Conservation (phyloP, 23 tunicate species). For the Trididemnum nubilum region DNA sequence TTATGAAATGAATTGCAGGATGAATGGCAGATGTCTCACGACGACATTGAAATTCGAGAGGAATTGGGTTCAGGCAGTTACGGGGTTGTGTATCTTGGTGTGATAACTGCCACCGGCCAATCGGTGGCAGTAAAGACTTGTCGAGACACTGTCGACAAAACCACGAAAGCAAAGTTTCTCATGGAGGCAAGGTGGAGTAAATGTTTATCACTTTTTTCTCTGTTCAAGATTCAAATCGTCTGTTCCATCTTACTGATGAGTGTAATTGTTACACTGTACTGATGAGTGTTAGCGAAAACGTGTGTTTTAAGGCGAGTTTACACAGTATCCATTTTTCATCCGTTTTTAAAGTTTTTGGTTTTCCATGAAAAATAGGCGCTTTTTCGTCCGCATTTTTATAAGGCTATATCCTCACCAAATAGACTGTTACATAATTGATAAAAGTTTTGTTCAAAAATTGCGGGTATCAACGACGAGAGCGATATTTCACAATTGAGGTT, state of each 20-base stretch:
- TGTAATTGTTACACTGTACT: not conserved
- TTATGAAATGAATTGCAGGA: too few relatives aligned
- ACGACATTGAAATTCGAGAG: slow-evolving; percentile 46
- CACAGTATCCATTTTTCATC: too few relatives aligned
- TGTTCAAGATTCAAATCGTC: not conserved
- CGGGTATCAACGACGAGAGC: too few relatives aligned
- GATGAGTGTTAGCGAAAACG: not conserved
- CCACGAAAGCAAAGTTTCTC: slow-evolving; percentile 68
- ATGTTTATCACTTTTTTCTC: too few relatives aligned
- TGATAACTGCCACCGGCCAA: slow-evolving; percentile 14
- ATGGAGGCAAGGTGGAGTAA: slow-evolving; percentile 84
- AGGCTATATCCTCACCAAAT: too few relatives aligned
- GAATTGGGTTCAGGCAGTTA: slow-evolving; percentile 49
- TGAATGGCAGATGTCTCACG: slow-evolving; percentile 41
- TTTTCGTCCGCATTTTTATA: too few relatives aligned
- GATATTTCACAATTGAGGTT: too few relatives aligned
- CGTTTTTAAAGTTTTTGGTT: too few relatives aligned
- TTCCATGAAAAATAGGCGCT: too few relatives aligned
- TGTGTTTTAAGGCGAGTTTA: too few relatives aligned
- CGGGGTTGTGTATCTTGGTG: slow-evolving; percentile 53
- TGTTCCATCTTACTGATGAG: slow-evolving; percentile 1
- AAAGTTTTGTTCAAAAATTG: too few relatives aligned
- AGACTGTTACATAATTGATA: too few relatives aligned
- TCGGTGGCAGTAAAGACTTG: slow-evolving; percentile 88
- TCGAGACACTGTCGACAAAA: slow-evolving; percentile 50